Conservation (phyloP, 2,888 invertebrate species). For the Drosophila falleni region DNA sequence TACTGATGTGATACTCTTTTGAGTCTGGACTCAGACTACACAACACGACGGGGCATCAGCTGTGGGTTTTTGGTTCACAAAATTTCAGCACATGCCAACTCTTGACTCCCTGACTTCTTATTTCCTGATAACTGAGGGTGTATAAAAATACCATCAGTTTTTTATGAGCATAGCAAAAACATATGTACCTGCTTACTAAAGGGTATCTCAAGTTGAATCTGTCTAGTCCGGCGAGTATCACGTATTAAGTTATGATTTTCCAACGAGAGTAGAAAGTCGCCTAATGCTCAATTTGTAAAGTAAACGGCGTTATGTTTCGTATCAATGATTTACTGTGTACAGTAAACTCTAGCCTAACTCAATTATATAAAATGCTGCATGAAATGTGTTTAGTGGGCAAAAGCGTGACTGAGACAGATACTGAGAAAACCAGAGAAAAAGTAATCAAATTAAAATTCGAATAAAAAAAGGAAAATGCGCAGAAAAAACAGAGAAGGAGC, state of each 20-base stretch:
- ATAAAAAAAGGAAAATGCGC: conserved; percentile 54
- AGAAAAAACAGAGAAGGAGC: not conserved
- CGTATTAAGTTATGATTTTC: conserved; percentile 19
- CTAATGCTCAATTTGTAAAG: conserved; percentile 28
- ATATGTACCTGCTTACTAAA: conserved; percentile 10
- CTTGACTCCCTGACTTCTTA: conserved; percentile 7
- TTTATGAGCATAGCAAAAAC: not conserved
- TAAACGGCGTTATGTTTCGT: conserved; percentile 23
- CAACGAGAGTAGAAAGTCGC: not conserved
- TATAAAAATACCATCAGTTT: not conserved
- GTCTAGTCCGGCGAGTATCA: not conserved
- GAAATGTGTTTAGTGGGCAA: conserved; percentile 26
- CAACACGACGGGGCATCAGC: conserved; percentile 35
- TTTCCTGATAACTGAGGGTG: conserved; percentile 9
- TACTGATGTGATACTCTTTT: conserved; percentile 2
- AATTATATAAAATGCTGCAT: conserved; percentile 35
- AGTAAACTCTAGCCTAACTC: conserved; percentile 22
- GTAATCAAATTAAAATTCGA: conserved; percentile 81
- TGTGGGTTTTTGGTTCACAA: conserved; percentile 9
- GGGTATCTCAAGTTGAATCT: conserved; percentile 13
- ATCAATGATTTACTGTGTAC: conserved; percentile 32
- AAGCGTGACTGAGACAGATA: conserved; percentile 24
- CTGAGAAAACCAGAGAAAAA: conserved; percentile 42
- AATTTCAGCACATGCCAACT: not conserved
- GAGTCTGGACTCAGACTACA: conserved; percentile 7